Evolutionary conservation across 1,140 invertebrate genomes (phyloP).

Genomic region (Dendroctonus ponderosae): DNA sequence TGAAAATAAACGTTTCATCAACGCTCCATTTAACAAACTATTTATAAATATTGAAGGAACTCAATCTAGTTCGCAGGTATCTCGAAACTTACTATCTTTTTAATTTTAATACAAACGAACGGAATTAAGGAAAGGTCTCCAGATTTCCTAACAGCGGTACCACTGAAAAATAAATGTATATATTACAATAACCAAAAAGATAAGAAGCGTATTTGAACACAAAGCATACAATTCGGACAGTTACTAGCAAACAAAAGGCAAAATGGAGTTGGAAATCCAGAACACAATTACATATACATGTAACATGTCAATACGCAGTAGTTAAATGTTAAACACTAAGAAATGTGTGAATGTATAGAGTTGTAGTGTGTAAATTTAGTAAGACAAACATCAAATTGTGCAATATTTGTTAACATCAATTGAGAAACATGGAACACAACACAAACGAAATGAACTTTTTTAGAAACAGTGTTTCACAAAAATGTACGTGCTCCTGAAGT

Average conservation of each 20-base stretch:
- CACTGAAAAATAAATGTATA: slow-evolving; percentile 18
- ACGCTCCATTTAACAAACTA: too few species aligned
- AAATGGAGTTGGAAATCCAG: too few species aligned
- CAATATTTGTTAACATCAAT: not conserved
- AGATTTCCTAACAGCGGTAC: slow-evolving; percentile 19
- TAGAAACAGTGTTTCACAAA: not conserved
- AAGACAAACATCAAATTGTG: not conserved
- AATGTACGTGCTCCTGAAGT: not conserved
- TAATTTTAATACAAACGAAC: not conserved
- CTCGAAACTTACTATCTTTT: too few species aligned
- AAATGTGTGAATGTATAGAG: not conserved
- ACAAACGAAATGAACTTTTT: not conserved
- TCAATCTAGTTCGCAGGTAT: too few species aligned
- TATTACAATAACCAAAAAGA: slow-evolving; percentile 8
- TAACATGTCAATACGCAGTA: too few species aligned
- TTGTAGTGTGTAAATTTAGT: not conserved
- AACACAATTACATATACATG: too few species aligned
- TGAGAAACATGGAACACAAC: not conserved
- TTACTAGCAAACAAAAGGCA: not conserved
- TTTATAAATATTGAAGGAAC: too few species aligned
- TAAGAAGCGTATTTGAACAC: slow-evolving; percentile 2
- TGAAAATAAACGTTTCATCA: too few species aligned
- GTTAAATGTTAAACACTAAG: too few species aligned
- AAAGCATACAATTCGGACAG: not conserved
- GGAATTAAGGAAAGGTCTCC: slow-evolving; percentile 7